Evolutionary conservation across 2,113 vertebrate species (phyloP).

Genomic region (Cheilinus undulatus): DNA sequence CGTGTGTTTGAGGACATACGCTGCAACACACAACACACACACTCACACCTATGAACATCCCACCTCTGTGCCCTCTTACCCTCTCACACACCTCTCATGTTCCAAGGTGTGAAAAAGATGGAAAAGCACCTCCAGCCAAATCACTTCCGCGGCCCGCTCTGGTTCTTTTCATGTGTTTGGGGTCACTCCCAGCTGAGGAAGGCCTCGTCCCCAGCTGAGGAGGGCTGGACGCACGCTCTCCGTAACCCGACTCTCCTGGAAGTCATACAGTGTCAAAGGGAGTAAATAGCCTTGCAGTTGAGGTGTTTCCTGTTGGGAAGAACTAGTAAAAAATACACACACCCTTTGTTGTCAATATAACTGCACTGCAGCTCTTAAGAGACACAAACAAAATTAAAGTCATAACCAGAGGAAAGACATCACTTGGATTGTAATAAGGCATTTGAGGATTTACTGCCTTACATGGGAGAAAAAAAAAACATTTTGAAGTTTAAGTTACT

Average conservation of each 20-base stretch:
- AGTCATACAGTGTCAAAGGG: conserved; percentile 67
- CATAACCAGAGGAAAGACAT: neutral
- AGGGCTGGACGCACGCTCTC: conserved; percentile 47
- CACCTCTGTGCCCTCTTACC: conserved; percentile 22
- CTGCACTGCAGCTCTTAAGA: neutral
- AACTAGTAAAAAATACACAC: conserved; percentile 29
- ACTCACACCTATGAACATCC: neutral
- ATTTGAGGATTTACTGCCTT: neutral
- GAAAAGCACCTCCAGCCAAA: conserved; percentile 65
- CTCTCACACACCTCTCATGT: conserved; percentile 55
- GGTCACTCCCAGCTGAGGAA: conserved; percentile 30
- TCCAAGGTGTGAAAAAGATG: conserved; percentile 67
- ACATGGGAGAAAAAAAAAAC: neutral
- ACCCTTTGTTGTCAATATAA: neutral
- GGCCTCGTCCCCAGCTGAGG: conserved; percentile 36
- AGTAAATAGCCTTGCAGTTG: conserved; percentile 70
- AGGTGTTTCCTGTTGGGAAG: conserved; percentile 78
- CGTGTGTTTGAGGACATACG: conserved; percentile 27
- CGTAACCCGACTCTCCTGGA: conserved; percentile 71
- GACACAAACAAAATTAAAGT: neutral
- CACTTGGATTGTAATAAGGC: too few relatives aligned
- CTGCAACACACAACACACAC: neutral
- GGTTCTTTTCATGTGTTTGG: conserved; percentile 59
- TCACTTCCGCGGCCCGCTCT: conserved; percentile 48
- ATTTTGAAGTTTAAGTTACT: neutral